Evolutionary conservation across 2,113 vertebrate species (phyloP).

Genomic region (Nicator chloris): DNA sequence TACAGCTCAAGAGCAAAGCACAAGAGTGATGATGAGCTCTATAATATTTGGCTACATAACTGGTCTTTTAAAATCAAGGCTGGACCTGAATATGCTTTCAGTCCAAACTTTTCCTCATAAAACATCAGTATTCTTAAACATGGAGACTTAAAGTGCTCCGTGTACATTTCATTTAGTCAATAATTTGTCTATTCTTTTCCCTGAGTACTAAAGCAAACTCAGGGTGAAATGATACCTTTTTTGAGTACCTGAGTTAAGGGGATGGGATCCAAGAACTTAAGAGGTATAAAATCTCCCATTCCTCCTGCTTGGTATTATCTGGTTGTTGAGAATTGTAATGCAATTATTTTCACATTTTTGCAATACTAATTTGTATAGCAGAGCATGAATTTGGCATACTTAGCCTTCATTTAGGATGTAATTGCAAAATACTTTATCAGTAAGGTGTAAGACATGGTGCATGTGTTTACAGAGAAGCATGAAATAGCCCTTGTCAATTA

Average conservation of each 20-base stretch:
- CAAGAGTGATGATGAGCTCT: neutral
- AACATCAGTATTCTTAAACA: neutral
- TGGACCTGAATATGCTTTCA: neutral
- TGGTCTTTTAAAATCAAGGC: neutral
- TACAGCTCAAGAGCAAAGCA: neutral
- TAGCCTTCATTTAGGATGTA: neutral
- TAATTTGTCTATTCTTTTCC: neutral
- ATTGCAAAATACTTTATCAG: neutral
- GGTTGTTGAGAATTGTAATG: neutral
- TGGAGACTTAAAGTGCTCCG: neutral
- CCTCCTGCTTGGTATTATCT: neutral
- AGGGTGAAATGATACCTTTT: neutral
- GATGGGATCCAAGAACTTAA: neutral
- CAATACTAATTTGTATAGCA: neutral
- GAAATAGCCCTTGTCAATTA: neutral
- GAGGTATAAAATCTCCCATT: neutral
- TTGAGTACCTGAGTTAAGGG: neutral
- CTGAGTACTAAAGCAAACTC: neutral
- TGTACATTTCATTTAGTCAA: neutral
- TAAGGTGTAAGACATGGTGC: neutral
- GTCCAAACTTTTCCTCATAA: neutral
- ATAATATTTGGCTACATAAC: neutral
- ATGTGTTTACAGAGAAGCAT: neutral
- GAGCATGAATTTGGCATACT: neutral
- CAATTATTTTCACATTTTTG: neutral